Conservation (phyloP, 2,888 invertebrate genomes). For the Steinernema carpocapsae region DNA sequence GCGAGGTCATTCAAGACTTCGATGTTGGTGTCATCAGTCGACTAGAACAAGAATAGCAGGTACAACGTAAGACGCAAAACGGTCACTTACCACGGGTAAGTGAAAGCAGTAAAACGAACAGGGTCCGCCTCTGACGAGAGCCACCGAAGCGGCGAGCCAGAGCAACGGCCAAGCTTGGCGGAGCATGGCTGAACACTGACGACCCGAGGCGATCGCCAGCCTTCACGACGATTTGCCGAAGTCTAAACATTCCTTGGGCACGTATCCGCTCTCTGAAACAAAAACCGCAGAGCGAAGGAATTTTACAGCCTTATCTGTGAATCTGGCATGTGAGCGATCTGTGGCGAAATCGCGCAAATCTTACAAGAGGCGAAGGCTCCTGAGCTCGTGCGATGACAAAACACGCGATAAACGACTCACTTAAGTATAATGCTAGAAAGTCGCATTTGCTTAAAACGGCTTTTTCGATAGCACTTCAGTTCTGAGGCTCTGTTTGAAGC, state of each 20-base stretch:
- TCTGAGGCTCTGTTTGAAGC: too few relatives aligned
- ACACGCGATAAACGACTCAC: too few relatives aligned
- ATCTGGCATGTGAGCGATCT: too few relatives aligned
- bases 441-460: too few relatives aligned
- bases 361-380: too few relatives aligned
- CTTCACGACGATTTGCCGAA: background rate
- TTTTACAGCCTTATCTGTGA: too few relatives aligned
- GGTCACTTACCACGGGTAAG: background rate
- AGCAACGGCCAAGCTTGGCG: background rate
- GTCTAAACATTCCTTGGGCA: background rate
- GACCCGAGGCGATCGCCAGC: background rate
- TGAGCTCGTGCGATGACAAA: too few relatives aligned
- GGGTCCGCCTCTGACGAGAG: background rate
- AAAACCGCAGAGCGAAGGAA: background rate
- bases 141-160: background rate
- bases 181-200: background rate
- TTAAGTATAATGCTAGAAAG: too few relatives aligned
- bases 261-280: background rate
- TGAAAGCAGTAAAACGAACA: constrained; percentile 10
- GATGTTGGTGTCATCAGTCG: background rate
- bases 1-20: constrained; percentile 28
- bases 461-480: too few relatives aligned
- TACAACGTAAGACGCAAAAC: background rate
- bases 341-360: too few relatives aligned
- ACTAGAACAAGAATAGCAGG: background rate